Percentiles rank a stretch among this genome's conserved stretches.
phyloP scores from a whole-genome alignment of 2,113 vertebrate species.

The Ameiurus melas region DNA sequence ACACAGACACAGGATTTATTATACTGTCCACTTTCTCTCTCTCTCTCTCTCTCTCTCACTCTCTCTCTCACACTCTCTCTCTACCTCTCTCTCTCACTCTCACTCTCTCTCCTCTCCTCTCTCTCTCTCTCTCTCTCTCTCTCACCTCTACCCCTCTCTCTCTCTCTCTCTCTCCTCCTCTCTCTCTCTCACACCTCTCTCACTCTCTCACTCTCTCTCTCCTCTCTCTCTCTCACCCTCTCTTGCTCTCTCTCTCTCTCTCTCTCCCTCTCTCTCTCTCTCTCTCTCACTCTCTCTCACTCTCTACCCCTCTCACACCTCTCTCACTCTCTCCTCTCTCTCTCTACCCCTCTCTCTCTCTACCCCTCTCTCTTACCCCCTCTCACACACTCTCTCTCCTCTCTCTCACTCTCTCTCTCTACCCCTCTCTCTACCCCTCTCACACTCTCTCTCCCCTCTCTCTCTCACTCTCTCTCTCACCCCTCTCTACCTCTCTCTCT shows the following conservation, averaged over 20 bases:
- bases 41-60: neutral
- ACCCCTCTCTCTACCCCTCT: accelerated
- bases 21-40: neutral
- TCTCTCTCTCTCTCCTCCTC: no score
- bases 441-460: neutral
- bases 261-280: no score
- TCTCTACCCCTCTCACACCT: no score
- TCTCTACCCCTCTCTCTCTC: neutral
- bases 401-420: neutral
- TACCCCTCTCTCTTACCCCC: neutral
- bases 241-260: neutral
- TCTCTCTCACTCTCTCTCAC: neutral
- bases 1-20: neutral
- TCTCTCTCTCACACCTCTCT: neutral
- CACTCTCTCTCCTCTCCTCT: neutral
- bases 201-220: neutral
- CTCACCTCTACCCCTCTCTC: no score
- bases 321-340: accelerated
- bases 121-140: neutral
- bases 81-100: neutral
- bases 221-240: neutral
- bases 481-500: neutral
- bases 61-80: no score
- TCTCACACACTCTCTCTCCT: neutral
- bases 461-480: no score